Evolutionary conservation across 2,113 vertebrate genomes (phyloP), one percentile per base, ranked within the genome.

Genomic region (Potamarius usumacintae): DNA sequence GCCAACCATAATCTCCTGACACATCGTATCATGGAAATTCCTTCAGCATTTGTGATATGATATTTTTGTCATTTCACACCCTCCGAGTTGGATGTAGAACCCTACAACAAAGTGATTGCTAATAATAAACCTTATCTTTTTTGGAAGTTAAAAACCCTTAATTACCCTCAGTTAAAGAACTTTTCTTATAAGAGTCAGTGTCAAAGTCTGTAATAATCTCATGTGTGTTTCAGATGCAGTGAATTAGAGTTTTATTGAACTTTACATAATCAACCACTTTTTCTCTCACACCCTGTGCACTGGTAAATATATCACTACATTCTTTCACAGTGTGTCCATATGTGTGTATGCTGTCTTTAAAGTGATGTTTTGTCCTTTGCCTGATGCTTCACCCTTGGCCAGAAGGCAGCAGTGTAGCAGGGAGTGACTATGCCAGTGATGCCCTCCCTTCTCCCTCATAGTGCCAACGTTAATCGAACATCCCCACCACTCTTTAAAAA

Each of bases 401-500:
- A 85, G 82, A 88, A 82, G 86, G 78, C 83, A 88, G 84, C 79
- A 72, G 86, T 80, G 91, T 94, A 94, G 89, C 91, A 5, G 92
- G 91, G 92, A 93, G 93, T 95, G 95, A 94, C 95, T 93, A 95
- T 94, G 94, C 93, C 95, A 94, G 93, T 92, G 93, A 94, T 96
- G 94, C 94, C 95, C 94, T 94, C 93, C 94, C 94, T 95, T 94
- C 62, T 65, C 50, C 58, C 48, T 88, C 60, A 25, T 93, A 94
- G 92, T 94, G 94, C 92, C 93, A 95, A 95, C 96, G 94, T 95
- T 95, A 96, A 96, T 96, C 93, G 93, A 95, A 94, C 95, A 96
- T 96, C 94, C 95, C 95, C 96, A 94, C 95, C 94, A 95, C 95
- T 95, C 96, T 96, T 96, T 96, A 96, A 96, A 94, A 89, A 96